Evolutionary conservation across 2,797 vertebrate genomes (phyloP).

Genomic region (Bradypodion pumilum): DNA sequence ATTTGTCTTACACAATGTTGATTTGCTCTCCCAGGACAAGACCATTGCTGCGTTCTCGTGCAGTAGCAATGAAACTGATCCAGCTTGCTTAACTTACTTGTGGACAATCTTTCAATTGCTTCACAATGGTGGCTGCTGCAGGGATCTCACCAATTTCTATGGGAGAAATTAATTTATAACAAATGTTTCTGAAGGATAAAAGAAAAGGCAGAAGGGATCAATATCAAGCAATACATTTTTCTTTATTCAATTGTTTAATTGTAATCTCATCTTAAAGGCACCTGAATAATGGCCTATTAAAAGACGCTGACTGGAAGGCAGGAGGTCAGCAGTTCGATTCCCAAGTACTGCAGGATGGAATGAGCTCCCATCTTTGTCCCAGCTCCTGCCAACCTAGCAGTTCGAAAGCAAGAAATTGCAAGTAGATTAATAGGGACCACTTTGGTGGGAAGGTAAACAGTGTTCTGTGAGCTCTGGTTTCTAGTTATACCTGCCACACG

Average conservation of each 20-base stretch:
- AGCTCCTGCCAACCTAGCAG: too few relatives aligned
- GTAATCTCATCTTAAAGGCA: slow-evolving; percentile 1
- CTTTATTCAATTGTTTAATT: slow-evolving; percentile 16
- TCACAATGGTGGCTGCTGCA: background rate
- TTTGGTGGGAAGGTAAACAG: too few relatives aligned
- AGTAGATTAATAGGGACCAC: too few relatives aligned
- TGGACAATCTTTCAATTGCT: background rate
- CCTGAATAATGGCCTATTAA: background rate
- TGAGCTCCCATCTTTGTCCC: too few relatives aligned
- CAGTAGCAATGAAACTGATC: slow-evolving; percentile 2
- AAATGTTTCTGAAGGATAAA: slow-evolving; percentile 1
- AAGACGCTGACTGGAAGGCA: too few relatives aligned
- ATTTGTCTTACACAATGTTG: background rate
- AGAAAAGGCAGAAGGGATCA: background rate
- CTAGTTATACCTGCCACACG: too few relatives aligned
- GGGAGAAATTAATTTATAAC: background rate
- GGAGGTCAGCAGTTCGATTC: too few relatives aligned
- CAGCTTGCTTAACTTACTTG: background rate
- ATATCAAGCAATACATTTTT: slow-evolving; percentile 16
- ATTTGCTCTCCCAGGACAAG: background rate
- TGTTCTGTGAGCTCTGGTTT: too few relatives aligned
- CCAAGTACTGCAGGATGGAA: too few relatives aligned
- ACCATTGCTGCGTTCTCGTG: too few relatives aligned
- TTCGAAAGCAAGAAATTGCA: too few relatives aligned
- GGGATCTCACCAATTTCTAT: background rate